These are phyloP conservation scores for Felis chaus DNA, from an alignment of 2,113 vertebrate genomes.

Conservation along the genomic window DNA sequence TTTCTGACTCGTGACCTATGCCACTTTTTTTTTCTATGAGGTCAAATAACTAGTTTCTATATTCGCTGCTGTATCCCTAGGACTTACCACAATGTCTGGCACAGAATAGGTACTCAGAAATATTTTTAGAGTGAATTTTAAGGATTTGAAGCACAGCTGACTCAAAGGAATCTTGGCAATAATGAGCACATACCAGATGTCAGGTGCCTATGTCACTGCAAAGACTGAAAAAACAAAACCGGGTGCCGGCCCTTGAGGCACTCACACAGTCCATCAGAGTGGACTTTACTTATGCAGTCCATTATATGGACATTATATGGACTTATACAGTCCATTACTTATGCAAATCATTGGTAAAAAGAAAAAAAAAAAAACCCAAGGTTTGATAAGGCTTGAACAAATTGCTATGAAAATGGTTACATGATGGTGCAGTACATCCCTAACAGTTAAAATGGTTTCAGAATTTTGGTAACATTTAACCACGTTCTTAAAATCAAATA, in stretches of 20 bases:
- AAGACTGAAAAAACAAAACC: background rate
- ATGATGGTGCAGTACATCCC: background rate
- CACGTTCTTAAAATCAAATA: background rate
- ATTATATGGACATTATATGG: too few relatives aligned
- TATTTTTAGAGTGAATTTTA: background rate
- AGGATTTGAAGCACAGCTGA: background rate
- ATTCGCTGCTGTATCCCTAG: background rate
- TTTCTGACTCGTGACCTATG: background rate
- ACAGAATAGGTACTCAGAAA: background rate
- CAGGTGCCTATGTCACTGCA: background rate
- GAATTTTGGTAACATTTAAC: background rate
- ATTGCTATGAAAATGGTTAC: background rate
- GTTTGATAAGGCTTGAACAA: background rate
- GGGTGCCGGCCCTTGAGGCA: background rate
- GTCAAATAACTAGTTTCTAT: background rate
- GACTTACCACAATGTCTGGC: background rate
- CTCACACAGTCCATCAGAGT: background rate
- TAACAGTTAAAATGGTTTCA: background rate
- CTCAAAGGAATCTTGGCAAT: background rate
- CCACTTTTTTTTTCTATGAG: background rate
- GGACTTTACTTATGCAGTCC: background rate
- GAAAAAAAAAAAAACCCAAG: background rate
- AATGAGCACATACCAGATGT: background rate
- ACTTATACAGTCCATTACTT: background rate
- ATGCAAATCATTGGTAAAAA: background rate